Evolutionary conservation across 2,797 vertebrate genomes (phyloP).

Genomic region (Leucoraja ocellata): DNA sequence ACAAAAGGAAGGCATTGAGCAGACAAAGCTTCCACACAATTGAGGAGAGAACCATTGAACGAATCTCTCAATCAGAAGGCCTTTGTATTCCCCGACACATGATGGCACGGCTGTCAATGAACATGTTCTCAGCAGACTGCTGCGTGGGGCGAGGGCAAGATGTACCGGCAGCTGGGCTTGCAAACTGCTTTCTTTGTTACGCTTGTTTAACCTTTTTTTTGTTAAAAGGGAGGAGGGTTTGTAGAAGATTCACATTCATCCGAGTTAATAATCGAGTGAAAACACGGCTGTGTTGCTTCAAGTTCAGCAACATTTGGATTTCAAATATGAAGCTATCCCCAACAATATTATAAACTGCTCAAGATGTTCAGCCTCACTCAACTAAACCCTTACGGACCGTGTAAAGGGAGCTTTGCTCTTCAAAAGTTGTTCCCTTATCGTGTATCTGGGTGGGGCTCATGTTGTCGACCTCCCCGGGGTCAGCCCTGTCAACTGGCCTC

Average conservation of each 20-base stretch:
- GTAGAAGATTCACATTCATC: background rate
- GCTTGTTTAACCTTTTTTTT: background rate
- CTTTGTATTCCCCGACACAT: slow-evolving; percentile 12
- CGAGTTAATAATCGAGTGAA: background rate
- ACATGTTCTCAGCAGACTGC: slow-evolving; percentile 5
- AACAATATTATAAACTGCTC: no score
- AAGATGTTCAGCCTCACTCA: no score
- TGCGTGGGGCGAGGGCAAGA: background rate
- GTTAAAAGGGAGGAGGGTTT: background rate
- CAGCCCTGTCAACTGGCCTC: no score
- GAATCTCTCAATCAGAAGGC: slow-evolving; percentile 11
- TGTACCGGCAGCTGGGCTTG: no score
- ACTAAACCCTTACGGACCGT: no score
- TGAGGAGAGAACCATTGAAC: slow-evolving; percentile 18
- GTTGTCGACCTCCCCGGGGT: no score
- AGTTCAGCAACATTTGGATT: background rate
- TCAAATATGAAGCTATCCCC: background rate
- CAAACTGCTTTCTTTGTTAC: slow-evolving; percentile 1
- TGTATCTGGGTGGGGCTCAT: no score
- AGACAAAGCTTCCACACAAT: slow-evolving; percentile 23
- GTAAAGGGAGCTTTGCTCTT: no score
- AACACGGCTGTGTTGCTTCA: background rate
- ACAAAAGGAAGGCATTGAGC: slow-evolving; percentile 11
- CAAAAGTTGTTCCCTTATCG: no score
- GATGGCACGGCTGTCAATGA: slow-evolving; percentile 11